Conservation (phyloP, 2,888 invertebrate species). For the Coleophora flavipennella region DNA sequence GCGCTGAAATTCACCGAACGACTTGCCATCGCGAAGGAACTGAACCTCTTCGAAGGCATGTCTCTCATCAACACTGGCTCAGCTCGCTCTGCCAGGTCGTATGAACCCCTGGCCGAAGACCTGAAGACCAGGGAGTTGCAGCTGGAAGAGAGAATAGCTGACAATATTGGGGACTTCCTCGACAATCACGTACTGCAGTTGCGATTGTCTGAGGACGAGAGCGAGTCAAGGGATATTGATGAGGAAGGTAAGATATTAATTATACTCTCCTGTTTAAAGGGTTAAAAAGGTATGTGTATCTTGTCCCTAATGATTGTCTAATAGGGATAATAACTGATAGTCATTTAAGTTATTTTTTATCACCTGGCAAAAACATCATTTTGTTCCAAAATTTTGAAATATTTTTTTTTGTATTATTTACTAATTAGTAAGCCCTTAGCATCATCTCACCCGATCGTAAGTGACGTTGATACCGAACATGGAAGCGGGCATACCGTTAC, state of each 20-base stretch:
- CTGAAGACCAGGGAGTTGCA: slow-evolving; percentile 57
- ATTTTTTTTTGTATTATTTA: too few relatives aligned
- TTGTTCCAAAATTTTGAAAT: too few relatives aligned
- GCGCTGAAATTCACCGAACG: slow-evolving; percentile 73
- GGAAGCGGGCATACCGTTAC: too few relatives aligned
- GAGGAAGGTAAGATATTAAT: slow-evolving; percentile 60
- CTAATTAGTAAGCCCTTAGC: too few relatives aligned
- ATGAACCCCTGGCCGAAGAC: slow-evolving; percentile 55
- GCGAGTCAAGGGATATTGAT: slow-evolving; percentile 51
- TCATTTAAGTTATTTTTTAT: too few relatives aligned
- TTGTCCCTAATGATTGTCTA: too few relatives aligned
- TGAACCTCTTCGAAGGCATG: slow-evolving; percentile 68
- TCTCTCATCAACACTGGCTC: slow-evolving; percentile 64
- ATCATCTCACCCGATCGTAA: too few relatives aligned
- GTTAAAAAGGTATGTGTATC: too few relatives aligned
- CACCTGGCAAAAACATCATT: too few relatives aligned
- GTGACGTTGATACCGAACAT: too few relatives aligned
- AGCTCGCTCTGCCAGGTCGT: slow-evolving; percentile 58
- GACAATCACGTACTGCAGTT: slow-evolving; percentile 63
- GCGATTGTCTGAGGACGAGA: slow-evolving; percentile 46
- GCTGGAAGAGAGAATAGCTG: slow-evolving; percentile 55
- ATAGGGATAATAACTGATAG: too few relatives aligned
- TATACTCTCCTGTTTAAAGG: too few relatives aligned
- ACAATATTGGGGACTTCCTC: slow-evolving; percentile 58
- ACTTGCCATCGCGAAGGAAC: slow-evolving; percentile 66